Base-by-base conservation (phyloP, 1,140 invertebrate species). In the Macrobrachium nipponense region DNA sequence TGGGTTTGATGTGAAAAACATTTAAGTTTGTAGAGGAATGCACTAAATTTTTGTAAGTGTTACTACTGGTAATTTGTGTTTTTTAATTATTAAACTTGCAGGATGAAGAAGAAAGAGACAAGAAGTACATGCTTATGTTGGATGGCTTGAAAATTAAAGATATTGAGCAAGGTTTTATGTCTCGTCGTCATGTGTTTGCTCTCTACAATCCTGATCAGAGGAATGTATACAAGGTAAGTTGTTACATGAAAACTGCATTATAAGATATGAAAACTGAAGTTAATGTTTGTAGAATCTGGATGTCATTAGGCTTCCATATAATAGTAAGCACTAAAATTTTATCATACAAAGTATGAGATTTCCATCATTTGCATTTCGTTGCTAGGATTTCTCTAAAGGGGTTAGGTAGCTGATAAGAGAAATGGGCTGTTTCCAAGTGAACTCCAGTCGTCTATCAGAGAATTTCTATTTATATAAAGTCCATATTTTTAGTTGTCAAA, bases 121-220 rank as follows among this genome's bases (percentile, higher is more conserved):
- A 99, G 94, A 99, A 99, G 92, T 99, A 98, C 91, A 99, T 99
- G 98, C 93, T 99, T 90, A 96, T 97, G 82, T 92, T 99, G 91
- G 99, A 99, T 92, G 97, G 97, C 87, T 94, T 99, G 87, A 99
- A 99, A 93, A 92, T 99, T 88, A 94, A 97, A 81, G 99, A 99
- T 92, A 94, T 99, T 88, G 99, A 99, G 92, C 95, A 97, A 91
- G 96, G 98, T 68, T 99, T 99, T 92, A 99, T 99, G 97, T 99
- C 98, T 75, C 94, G 97, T 84, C 94, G 98, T 89, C 97, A 99
- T 92, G 97, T 97, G 91, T 99, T 99, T 93, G 98, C 98, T 77
- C 93, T 99, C 75, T 99, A 99, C 94, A 99, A 98, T 94, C 96
- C 97, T 10, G 98, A 99, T 91, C 96, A 96, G 89, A 93, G 96